These are phyloP conservation scores for Drosophila varians DNA, from an alignment of 1,140 invertebrate genomes.

Conservation along the genomic window DNA sequence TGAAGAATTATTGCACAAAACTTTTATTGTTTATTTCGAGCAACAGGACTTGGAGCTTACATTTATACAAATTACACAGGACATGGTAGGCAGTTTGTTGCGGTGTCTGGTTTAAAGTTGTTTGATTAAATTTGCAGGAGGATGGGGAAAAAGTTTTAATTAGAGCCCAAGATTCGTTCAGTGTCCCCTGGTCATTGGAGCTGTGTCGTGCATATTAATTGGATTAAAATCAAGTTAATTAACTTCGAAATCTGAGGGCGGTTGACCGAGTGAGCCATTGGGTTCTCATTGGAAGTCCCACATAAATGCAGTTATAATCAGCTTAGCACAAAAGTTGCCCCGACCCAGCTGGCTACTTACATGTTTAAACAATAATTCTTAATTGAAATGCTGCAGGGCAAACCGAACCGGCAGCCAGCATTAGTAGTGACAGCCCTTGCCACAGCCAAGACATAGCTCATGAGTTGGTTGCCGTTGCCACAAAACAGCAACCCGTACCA, in stretches of 20 bases:
- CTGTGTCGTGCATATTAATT: slow-evolving; percentile 53
- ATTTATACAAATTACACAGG: neutral
- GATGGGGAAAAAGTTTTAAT: slow-evolving; percentile 70
- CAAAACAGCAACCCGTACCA: slow-evolving; percentile 40
- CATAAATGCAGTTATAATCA: slow-evolving; percentile 40
- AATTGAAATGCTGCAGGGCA: slow-evolving; percentile 75
- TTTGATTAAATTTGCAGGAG: slow-evolving; percentile 65
- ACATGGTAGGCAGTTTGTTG: slow-evolving; percentile 1
- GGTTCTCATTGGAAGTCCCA: slow-evolving; percentile 5
- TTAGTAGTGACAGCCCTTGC: slow-evolving; percentile 71
- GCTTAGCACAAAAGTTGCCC: slow-evolving; percentile 34
- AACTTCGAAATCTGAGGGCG: slow-evolving; percentile 36
- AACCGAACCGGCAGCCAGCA: slow-evolving; percentile 43
- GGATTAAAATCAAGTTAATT: slow-evolving; percentile 46
- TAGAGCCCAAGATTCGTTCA: slow-evolving; percentile 41
- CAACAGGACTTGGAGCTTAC: slow-evolving; percentile 23
- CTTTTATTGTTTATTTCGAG: slow-evolving; percentile 56
- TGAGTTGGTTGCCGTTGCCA: slow-evolving; percentile 36
- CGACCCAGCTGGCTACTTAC: slow-evolving; percentile 54
- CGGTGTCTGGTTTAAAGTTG: slow-evolving; percentile 37
- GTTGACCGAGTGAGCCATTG: slow-evolving; percentile 23
- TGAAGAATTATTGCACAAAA: slow-evolving; percentile 64
- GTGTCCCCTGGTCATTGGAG: slow-evolving; percentile 21
- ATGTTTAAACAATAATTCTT: slow-evolving; percentile 80
- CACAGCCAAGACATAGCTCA: slow-evolving; percentile 62